Evolutionary conservation across 2,888 invertebrate genomes (phyloP).

Genomic region (Sussaba pulchella): DNA sequence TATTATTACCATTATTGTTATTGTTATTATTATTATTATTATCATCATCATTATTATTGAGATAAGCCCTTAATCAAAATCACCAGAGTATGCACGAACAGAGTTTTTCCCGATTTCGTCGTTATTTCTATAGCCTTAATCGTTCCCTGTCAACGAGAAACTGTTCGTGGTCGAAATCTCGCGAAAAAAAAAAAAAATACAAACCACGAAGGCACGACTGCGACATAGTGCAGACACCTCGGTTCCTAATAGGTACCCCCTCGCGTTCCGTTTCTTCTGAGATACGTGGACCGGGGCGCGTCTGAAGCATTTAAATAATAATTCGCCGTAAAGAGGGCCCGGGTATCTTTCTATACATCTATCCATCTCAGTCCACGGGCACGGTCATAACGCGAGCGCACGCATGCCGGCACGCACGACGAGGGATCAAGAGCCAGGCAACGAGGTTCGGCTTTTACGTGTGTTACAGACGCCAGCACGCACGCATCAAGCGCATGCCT

Average conservation of each 20-base stretch:
- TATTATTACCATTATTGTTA: too few species aligned
- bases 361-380: slow-evolving; percentile 47
- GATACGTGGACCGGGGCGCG: neutral
- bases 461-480: slow-evolving; percentile 63
- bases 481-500: slow-evolving; percentile 47
- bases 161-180: neutral
- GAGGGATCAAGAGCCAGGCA: slow-evolving; percentile 54
- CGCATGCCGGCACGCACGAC: slow-evolving; percentile 73
- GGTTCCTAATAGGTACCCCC: slow-evolving; percentile 1
- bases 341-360: slow-evolving; percentile 35
- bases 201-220: neutral
- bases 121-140: neutral
- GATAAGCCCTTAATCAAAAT: too few species aligned
- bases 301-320: slow-evolving; percentile 77
- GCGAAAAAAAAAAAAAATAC: slow-evolving; percentile 10
- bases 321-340: slow-evolving; percentile 75
- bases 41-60: too few species aligned
- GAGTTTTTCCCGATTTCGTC: too few species aligned
- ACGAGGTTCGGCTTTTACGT: slow-evolving; percentile 52
- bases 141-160: neutral
- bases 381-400: slow-evolving; percentile 75
- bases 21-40: too few species aligned
- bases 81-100: too few species aligned
- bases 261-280: slow-evolving; percentile 13
- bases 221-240: slow-evolving; percentile 18